phyloP scores from a whole-genome alignment of 2,888 invertebrate genomes.

The Orthosia incerta region DNA sequence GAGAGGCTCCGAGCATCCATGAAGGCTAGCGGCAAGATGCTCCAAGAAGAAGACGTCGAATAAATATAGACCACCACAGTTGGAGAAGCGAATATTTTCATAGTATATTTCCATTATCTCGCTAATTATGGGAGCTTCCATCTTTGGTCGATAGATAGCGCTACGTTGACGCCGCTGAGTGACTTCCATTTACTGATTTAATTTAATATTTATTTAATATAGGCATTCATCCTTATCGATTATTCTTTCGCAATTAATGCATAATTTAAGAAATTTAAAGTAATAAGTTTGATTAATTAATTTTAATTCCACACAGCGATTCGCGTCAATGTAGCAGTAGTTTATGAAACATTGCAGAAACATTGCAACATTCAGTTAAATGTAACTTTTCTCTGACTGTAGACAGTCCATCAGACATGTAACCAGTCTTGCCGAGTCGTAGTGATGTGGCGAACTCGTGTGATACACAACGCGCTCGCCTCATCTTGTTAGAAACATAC shows the following conservation, averaged over 20 bases:
- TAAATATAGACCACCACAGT: constrained; percentile 68
- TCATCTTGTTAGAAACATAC: constrained; percentile 29
- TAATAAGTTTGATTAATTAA: constrained; percentile 52
- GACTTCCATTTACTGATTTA: constrained; percentile 45
- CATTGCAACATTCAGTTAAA: constrained; percentile 32
- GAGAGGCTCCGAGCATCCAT: constrained; percentile 86
- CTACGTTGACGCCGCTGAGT: constrained; percentile 49
- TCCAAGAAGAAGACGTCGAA: constrained; percentile 89
- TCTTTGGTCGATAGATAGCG: constrained; percentile 53
- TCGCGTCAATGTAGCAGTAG: constrained; percentile 57
- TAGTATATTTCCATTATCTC: constrained; percentile 62
- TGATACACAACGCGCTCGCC: constrained; percentile 3
- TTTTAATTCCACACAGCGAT: constrained; percentile 39
- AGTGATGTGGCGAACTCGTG: constrained; percentile 20
- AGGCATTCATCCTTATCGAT: constrained; percentile 40
- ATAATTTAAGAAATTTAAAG: constrained; percentile 61
- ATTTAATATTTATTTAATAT: constrained; percentile 54
- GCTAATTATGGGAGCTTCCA: constrained; percentile 60
- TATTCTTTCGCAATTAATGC: constrained; percentile 50
- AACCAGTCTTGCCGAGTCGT: constrained; percentile 19
- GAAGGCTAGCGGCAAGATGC: constrained; percentile 79
- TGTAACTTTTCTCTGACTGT: constrained; percentile 58
- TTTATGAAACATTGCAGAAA: constrained; percentile 29
- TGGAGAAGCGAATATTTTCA: constrained; percentile 60
- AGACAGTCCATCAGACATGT: constrained; percentile 10